A percentile compares a stretch with the other conserved stretches of the same genome.
Conservation (phyloP, 1,140 invertebrate genomes). For the Plodia interpunctella region DNA sequence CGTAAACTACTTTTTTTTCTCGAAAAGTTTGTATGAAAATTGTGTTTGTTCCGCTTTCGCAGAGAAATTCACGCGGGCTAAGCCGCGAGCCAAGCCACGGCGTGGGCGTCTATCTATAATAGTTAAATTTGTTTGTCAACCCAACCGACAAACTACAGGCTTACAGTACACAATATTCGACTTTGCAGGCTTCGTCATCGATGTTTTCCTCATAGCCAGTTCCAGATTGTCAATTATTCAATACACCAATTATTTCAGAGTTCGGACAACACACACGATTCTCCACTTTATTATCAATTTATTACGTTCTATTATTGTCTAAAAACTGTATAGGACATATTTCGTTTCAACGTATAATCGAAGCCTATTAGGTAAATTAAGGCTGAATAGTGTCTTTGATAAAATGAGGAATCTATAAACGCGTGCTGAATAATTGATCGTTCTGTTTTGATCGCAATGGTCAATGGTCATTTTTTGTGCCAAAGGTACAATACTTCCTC, state of each 20-base stretch:
- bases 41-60: no score
- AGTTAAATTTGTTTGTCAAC: neutral
- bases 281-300: neutral
- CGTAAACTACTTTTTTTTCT: no score
- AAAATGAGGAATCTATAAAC: neutral
- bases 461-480: neutral
- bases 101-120: no score
- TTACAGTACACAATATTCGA: no score
- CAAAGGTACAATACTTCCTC: neutral
- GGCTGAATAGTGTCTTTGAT: neutral
- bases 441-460: neutral
- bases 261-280: neutral
- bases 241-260: neutral
- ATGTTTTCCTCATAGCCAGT: neutral
- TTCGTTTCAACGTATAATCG: neutral
- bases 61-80: no score
- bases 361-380: neutral
- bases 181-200: neutral
- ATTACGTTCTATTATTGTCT: neutral
- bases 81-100: no score
- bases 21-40: no score
- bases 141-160: neutral
- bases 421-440: neutral
- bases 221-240: neutral
- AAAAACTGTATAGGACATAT: neutral